These are phyloP conservation scores for Tinamus major DNA, from an alignment of 2,797 vertebrate species.

Conservation along the genomic window DNA sequence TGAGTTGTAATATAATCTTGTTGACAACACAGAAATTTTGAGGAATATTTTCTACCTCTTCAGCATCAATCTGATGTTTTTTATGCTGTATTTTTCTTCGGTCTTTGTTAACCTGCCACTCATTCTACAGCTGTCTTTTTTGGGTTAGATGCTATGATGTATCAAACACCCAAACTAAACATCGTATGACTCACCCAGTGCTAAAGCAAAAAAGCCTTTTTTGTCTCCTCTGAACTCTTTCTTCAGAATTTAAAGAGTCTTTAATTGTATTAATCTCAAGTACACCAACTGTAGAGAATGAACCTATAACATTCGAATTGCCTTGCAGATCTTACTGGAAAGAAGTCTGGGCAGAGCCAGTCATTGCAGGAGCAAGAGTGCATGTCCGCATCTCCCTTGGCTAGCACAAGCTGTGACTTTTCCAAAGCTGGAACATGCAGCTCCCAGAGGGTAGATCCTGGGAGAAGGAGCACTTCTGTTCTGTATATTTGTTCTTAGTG, in stretches of 20 bases:
- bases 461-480: slow-evolving; percentile 1
- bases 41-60: neutral
- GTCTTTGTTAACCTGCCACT: slow-evolving; percentile 38
- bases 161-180: slow-evolving; percentile 49
- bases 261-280: slow-evolving; percentile 43
- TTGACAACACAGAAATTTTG: neutral
- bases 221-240: slow-evolving; percentile 6
- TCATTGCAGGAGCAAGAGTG: neutral
- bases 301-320: slow-evolving; percentile 14
- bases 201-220: neutral
- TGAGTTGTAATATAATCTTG: slow-evolving; percentile 3
- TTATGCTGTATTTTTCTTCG: neutral
- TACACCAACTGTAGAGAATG: neutral
- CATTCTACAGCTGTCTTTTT: slow-evolving; percentile 39
- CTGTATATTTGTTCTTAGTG: neutral
- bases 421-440: neutral
- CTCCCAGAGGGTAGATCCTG: neutral
- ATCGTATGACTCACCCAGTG: neutral
- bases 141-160: slow-evolving; percentile 20
- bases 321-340: slow-evolving; percentile 29
- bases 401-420: neutral
- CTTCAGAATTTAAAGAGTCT: slow-evolving; percentile 10
- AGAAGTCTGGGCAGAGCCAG: neutral
- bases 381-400: neutral
- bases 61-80: neutral